Conservation (phyloP, 2,888 invertebrate species). For the Nomada fabriciana region DNA sequence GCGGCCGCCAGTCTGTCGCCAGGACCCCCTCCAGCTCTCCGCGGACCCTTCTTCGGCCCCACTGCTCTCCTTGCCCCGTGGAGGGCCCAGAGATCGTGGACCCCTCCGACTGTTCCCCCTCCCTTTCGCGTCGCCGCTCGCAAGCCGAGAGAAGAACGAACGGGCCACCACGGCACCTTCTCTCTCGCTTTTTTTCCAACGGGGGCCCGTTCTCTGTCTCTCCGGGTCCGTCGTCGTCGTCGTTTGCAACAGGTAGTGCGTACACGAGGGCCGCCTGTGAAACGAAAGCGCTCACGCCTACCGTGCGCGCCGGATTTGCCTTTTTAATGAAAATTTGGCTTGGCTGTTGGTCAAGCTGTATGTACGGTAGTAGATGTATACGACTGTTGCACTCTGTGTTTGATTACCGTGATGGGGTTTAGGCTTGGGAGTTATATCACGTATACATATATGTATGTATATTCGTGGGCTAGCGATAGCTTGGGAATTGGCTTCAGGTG, state of each 20-base stretch:
- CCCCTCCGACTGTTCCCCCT: constrained; percentile 67
- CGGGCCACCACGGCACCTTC: constrained; percentile 55
- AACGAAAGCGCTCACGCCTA: constrained; percentile 65
- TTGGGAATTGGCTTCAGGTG: constrained; percentile 19
- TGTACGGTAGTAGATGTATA: too few relatives aligned
- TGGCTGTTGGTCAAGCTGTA: too few relatives aligned
- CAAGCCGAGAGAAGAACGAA: constrained; percentile 51
- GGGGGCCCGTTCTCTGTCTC: constrained; percentile 21
- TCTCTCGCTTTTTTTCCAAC: constrained; percentile 28
- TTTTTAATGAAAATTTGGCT: constrained; percentile 41
- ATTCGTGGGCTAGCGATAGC: background rate
- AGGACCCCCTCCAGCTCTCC: constrained; percentile 69
- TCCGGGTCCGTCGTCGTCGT: constrained; percentile 10
- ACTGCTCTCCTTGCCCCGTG: constrained; percentile 44
- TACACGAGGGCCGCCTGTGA: constrained; percentile 45
- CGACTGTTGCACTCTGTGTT: background rate
- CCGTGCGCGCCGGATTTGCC: constrained; percentile 23
- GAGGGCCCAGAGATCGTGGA: constrained; percentile 65
- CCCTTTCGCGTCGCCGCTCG: constrained; percentile 50
- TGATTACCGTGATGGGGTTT: background rate
- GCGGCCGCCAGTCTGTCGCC: constrained; percentile 84
- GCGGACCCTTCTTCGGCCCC: constrained; percentile 57
- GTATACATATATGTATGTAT: too few relatives aligned
- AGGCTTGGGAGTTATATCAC: background rate
- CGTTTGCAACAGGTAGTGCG: constrained; percentile 66